A percentile compares a stretch with the other conserved stretches of the same genome.
These are phyloP conservation scores for Myotis davidii DNA, from an alignment of 2,113 vertebrate genomes.

Conservation along the genomic window DNA sequence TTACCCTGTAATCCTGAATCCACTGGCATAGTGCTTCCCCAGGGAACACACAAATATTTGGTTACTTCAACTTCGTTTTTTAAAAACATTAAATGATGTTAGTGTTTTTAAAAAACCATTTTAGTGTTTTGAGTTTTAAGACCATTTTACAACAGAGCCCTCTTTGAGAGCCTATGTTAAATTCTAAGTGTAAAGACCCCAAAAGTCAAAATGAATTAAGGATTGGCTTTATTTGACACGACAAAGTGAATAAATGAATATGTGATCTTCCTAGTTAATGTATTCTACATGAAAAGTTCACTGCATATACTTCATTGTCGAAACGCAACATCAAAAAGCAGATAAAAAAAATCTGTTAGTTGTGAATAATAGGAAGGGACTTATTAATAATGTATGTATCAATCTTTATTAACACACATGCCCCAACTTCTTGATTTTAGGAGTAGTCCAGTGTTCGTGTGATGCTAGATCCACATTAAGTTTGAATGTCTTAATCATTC, in stretches of 20 bases:
- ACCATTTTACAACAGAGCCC: background rate
- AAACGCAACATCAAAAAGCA: constrained; percentile 39
- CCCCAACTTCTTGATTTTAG: constrained; percentile 7
- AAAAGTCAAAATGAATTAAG: constrained; percentile 29
- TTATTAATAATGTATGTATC: background rate
- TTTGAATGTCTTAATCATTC: constrained; percentile 37
- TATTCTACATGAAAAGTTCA: background rate
- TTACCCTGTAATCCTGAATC: background rate
- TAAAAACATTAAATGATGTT: background rate
- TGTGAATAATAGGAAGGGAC: background rate
- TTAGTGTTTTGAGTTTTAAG: background rate
- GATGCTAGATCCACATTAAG: background rate
- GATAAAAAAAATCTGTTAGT: background rate
- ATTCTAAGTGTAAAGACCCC: background rate
- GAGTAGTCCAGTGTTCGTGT: background rate
- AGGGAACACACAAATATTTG: background rate
- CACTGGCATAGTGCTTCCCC: background rate
- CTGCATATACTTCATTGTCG: background rate
- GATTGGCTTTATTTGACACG: background rate
- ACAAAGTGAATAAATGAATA: background rate
- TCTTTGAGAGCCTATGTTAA: background rate
- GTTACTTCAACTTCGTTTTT: background rate
- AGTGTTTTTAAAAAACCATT: background rate
- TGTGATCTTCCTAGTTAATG: background rate
- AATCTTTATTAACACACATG: constrained; percentile 27